Conservation (phyloP, 2,797 vertebrate genomes). For the Betta splendens region DNA sequence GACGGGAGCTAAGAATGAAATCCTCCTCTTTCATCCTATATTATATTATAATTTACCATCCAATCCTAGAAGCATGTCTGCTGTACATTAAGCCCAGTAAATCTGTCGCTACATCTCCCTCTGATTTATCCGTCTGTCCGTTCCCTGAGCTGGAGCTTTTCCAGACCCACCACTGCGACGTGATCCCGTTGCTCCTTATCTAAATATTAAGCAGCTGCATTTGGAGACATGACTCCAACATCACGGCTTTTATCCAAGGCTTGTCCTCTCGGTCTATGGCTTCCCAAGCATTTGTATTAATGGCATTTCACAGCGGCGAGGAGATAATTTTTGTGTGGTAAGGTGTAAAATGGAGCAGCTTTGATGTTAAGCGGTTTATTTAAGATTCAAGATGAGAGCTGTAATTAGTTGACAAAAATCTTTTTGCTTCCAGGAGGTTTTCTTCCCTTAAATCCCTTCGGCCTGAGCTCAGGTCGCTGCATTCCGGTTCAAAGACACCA, state of each 20-base stretch:
- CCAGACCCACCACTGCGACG: slow-evolving; percentile 10
- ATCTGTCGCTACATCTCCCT: too few relatives aligned
- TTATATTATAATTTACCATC: too few relatives aligned
- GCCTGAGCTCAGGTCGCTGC: slow-evolving; percentile 41
- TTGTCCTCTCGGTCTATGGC: slow-evolving; percentile 22
- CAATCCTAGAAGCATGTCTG: too few relatives aligned
- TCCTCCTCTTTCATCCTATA: too few relatives aligned
- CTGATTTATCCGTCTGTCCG: too few relatives aligned
- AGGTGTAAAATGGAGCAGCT: slow-evolving; percentile 73
- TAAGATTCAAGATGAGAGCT: slow-evolving; percentile 66
- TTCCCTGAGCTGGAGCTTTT: too few relatives aligned
- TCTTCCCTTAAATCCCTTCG: slow-evolving; percentile 32
- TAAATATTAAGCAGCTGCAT: slow-evolving; percentile 36
- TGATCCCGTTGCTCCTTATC: slow-evolving; percentile 18
- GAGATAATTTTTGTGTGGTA: slow-evolving; percentile 62
- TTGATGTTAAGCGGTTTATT: slow-evolving; percentile 69
- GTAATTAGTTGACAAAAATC: slow-evolving; percentile 73
- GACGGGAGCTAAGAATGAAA: too few relatives aligned
- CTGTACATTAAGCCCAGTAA: too few relatives aligned
- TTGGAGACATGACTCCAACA: slow-evolving; percentile 19
- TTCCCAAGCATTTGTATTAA: slow-evolving; percentile 51
- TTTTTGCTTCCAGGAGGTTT: slow-evolving; percentile 42
- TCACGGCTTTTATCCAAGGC: slow-evolving; percentile 11
- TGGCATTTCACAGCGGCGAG: slow-evolving; percentile 47
- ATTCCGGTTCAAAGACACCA: slow-evolving; percentile 50